Conservation (phyloP, 2,888 invertebrate species). For the Congeria kusceri region DNA sequence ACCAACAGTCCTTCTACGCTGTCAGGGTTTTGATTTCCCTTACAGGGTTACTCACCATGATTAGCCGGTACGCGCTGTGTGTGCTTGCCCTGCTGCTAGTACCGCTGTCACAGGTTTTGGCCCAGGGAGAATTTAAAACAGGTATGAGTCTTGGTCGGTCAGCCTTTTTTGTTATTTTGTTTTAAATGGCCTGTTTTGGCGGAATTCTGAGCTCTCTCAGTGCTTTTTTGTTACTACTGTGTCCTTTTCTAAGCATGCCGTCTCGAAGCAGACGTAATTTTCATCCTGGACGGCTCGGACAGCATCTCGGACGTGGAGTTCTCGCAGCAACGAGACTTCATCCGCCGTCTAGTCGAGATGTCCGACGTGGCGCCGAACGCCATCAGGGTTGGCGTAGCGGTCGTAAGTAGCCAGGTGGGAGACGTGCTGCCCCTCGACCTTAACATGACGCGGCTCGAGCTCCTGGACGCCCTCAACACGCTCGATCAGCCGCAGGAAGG, state of each 20-base stretch:
- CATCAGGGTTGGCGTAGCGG: slow-evolving; percentile 51
- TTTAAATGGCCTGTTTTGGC: no score
- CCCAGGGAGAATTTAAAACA: no score
- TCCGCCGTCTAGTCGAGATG: slow-evolving; percentile 40
- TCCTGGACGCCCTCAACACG: slow-evolving; percentile 19
- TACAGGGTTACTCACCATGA: no score
- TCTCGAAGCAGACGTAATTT: slow-evolving; percentile 60
- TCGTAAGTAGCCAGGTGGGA: slow-evolving; percentile 56
- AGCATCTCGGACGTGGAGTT: slow-evolving; percentile 64
- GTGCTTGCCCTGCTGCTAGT: no score
- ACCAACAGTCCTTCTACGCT: no score
- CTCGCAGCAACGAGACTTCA: slow-evolving; percentile 47
- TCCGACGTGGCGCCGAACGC: slow-evolving; percentile 41
- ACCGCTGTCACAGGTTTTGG: no score
- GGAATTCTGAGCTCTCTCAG: no score
- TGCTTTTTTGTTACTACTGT: no score
- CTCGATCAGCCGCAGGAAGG: slow-evolving; percentile 62
- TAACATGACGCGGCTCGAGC: slow-evolving; percentile 17
- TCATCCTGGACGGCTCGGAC: slow-evolving; percentile 63
- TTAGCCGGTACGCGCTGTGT: no score
- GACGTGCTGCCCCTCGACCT: slow-evolving; percentile 37
- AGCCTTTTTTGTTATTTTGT: no score
- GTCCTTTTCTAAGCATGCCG: slow-evolving; percentile 17
- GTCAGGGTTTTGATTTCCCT: no score
- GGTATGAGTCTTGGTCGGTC: no score